Conservation (phyloP, 2,888 invertebrate genomes). For the Frankliniella intonsa region DNA sequence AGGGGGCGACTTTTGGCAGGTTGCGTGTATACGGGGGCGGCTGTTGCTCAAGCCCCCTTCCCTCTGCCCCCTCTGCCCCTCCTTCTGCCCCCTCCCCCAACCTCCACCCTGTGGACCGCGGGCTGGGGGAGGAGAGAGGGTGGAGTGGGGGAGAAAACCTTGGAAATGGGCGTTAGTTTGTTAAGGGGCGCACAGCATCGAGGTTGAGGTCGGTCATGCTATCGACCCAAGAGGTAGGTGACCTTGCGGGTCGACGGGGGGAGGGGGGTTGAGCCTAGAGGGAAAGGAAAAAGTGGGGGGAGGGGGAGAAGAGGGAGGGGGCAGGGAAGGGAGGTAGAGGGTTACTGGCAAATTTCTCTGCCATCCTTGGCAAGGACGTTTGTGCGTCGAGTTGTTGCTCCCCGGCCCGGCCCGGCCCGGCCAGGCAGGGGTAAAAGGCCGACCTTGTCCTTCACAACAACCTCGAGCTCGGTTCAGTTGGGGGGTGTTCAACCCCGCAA, state of each 20-base stretch:
- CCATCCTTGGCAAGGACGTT: not conserved
- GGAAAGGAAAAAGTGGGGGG: not conserved
- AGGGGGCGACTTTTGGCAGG: too few relatives aligned
- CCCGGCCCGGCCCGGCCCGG: not conserved
- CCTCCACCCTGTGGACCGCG: too few relatives aligned
- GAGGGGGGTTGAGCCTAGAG: not conserved
- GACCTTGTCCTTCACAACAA: not conserved
- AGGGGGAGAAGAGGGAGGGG: not conserved
- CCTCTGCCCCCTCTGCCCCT: too few relatives aligned
- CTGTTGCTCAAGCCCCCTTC: too few relatives aligned
- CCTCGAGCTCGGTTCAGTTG: too few relatives aligned
- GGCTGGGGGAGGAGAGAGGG: not conserved
- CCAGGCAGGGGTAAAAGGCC: not conserved
- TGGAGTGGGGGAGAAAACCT: not conserved
- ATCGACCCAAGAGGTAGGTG: not conserved
- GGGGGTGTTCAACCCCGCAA: not conserved
- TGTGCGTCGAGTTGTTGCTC: not conserved
- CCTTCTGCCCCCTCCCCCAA: too few relatives aligned
- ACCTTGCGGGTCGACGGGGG: not conserved
- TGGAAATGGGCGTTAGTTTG: not conserved
- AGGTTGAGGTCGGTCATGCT: not conserved
- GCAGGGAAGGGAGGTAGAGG: not conserved
- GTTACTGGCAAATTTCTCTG: not conserved
- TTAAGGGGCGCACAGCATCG: not conserved
- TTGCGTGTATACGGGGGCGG: too few relatives aligned